These are phyloP conservation scores for Microtus ochrogaster DNA, from an alignment of 2,113 vertebrate species.

Conservation along the genomic window DNA sequence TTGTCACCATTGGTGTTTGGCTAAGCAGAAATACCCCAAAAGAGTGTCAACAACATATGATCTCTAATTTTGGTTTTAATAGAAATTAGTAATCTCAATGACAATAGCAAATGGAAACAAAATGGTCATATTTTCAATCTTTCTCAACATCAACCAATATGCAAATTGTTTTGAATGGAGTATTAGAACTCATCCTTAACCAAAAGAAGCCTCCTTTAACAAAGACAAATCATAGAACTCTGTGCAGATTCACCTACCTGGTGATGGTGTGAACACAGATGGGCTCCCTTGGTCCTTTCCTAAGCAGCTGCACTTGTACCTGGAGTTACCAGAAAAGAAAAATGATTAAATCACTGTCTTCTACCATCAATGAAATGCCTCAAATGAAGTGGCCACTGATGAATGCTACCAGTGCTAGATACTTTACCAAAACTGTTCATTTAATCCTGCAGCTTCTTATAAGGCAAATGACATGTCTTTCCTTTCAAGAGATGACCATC, in stretches of 20 bases:
- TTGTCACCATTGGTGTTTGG: not conserved
- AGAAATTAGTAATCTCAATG: constrained; percentile 32
- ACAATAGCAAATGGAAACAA: constrained; percentile 22
- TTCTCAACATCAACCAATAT: not conserved
- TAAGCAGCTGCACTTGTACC: not conserved
- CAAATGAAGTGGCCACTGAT: not conserved
- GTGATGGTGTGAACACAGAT: not conserved
- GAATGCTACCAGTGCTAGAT: not conserved
- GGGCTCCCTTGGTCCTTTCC: not conserved
- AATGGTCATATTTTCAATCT: not conserved
- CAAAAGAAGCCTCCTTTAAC: not conserved
- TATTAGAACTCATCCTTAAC: not conserved
- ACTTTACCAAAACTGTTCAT: not conserved
- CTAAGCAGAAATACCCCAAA: constrained; percentile 47
- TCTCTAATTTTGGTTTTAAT: constrained; percentile 2
- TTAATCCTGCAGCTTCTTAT: not conserved
- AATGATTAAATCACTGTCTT: not conserved
- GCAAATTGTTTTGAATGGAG: not conserved
- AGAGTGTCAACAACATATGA: not conserved
- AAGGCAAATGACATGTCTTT: not conserved
- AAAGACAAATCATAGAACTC: not conserved
- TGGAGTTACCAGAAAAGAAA: not conserved
- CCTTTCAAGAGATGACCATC: not conserved
- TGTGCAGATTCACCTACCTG: not conserved
- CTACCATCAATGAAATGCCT: not conserved